Conservation (phyloP, 1,140 invertebrate genomes). For the Procambarus virginalis region DNA sequence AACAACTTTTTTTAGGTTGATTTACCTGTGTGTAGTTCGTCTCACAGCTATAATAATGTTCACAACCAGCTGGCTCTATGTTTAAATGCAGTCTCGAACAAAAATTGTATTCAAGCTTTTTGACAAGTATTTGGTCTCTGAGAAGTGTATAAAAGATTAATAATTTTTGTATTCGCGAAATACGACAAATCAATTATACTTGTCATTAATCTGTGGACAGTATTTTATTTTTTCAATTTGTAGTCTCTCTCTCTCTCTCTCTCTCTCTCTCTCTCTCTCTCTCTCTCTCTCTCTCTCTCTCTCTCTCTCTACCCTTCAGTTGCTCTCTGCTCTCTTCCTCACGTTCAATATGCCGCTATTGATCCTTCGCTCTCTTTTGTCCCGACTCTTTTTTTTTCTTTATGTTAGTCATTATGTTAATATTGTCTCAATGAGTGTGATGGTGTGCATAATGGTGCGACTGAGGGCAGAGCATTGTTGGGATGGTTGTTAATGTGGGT, state of each 20-base stretch:
- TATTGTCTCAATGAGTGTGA: background rate
- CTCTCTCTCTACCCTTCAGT: background rate
- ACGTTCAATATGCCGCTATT: conserved; percentile 4
- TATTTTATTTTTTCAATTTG: background rate
- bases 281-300: background rate
- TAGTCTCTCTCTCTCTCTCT: background rate
- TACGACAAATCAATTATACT: background rate
- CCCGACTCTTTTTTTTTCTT: background rate
- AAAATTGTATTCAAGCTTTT: too few species aligned
- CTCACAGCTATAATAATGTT: too few species aligned
- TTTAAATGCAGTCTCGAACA: too few species aligned
- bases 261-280: background rate
- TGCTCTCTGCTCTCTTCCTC: background rate
- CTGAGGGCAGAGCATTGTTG: background rate
- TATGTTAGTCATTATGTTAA: background rate
- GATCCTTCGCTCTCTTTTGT: background rate
- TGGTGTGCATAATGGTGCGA: background rate
- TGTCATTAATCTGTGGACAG: background rate
- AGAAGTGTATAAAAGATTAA: background rate
- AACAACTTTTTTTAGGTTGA: too few species aligned
- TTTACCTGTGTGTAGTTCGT: too few species aligned
- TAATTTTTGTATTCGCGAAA: background rate
- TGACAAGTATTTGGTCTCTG: too few species aligned
- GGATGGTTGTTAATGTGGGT: background rate
- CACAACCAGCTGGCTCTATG: too few species aligned